phyloP scores from a whole-genome alignment of 1,140 invertebrate genomes.

The Ptiloglossa arizonensis region DNA sequence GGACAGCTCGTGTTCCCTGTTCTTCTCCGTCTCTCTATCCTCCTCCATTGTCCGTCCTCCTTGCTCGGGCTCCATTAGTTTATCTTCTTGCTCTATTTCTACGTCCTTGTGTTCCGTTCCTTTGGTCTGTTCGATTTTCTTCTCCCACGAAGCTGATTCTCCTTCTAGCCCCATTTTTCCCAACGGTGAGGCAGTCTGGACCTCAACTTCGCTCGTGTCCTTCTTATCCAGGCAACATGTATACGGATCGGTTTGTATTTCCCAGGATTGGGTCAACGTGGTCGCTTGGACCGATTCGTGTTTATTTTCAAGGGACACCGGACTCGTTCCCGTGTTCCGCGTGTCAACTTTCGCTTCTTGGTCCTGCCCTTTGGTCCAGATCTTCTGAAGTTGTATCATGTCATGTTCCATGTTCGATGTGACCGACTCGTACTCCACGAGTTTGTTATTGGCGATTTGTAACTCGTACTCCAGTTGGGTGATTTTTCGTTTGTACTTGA shows the following conservation, averaged over 20 bases:
- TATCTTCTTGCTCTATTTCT: background rate
- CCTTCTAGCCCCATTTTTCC: background rate
- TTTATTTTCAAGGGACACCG: background rate
- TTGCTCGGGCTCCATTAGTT: background rate
- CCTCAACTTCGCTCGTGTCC: constrained; percentile 4
- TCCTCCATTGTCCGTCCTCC: background rate
- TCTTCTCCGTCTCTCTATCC: background rate
- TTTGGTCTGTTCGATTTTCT: background rate
- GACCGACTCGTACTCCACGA: constrained; percentile 66
- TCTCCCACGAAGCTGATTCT: background rate
- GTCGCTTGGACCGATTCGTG: constrained; percentile 46
- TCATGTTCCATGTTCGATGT: constrained; percentile 71
- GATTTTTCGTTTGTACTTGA: constrained; percentile 70
- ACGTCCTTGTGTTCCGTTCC: background rate
- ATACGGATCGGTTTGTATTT: constrained; percentile 64
- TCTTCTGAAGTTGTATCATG: constrained; percentile 68
- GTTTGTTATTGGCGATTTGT: constrained; percentile 60
- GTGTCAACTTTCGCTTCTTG: constrained; percentile 10
- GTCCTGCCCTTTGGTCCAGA: constrained; percentile 61
- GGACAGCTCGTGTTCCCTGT: background rate
- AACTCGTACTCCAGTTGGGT: constrained; percentile 70
- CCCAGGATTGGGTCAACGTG: constrained; percentile 33
- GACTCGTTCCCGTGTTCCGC: constrained; percentile 22
- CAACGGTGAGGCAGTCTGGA: background rate
- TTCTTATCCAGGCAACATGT: constrained; percentile 54